Conservation (phyloP, 2,113 vertebrate species). For the Meriones unguiculatus region DNA sequence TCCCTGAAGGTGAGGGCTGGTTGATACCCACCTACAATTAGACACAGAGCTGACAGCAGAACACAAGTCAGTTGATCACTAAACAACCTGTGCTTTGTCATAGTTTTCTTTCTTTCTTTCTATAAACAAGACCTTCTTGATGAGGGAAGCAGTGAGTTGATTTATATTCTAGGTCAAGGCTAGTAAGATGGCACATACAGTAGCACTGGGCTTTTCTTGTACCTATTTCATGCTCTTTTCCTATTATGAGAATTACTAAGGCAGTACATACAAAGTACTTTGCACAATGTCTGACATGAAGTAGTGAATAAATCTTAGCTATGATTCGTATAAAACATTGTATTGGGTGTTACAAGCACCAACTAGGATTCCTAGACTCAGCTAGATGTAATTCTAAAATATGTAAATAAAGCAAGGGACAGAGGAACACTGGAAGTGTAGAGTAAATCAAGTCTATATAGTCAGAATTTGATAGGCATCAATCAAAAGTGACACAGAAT, state of each 20-base stretch:
- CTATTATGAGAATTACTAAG: slow-evolving; percentile 26
- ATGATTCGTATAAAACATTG: background rate
- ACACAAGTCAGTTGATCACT: background rate
- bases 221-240: slow-evolving; percentile 5
- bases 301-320: slow-evolving; percentile 15
- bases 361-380: background rate
- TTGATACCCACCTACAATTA: background rate
- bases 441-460: slow-evolving; percentile 10
- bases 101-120: background rate
- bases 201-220: background rate
- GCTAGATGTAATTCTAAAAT: slow-evolving; percentile 5
- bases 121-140: slow-evolving; percentile 19
- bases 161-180: slow-evolving; percentile 25
- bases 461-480: slow-evolving; percentile 19
- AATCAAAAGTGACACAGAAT: slow-evolving; percentile 38
- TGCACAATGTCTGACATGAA: background rate
- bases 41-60: background rate
- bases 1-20: background rate
- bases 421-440: background rate
- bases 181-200: background rate
- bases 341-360: background rate
- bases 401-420: background rate
- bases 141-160: background rate
- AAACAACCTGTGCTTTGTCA: background rate
- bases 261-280: slow-evolving; percentile 3